phyloP scores from a whole-genome alignment of 2,888 invertebrate species.

The Aplocera efformata region DNA sequence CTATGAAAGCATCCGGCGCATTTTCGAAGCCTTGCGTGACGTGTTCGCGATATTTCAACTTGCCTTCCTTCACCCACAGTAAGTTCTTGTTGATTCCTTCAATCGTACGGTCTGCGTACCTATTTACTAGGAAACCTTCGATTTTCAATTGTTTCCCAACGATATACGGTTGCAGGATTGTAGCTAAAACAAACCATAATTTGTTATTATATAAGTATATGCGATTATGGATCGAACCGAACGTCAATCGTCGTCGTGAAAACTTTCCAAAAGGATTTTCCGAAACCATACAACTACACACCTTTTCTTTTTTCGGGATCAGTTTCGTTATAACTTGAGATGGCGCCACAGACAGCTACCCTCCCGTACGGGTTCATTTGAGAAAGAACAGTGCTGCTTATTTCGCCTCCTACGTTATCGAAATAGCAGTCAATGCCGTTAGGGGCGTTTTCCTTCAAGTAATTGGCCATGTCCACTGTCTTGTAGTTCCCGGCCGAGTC shows the following conservation, averaged over 20 bases:
- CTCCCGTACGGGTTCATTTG: conserved; percentile 83
- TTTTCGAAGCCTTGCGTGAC: conserved; percentile 84
- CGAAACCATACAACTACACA: too few species aligned
- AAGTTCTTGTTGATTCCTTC: conserved; percentile 82
- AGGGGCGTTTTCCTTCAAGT: conserved; percentile 82
- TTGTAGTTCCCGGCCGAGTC: conserved; percentile 88
- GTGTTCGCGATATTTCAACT: conserved; percentile 83
- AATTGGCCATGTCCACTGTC: conserved; percentile 72
- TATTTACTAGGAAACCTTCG: conserved; percentile 81
- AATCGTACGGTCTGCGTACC: conserved; percentile 74
- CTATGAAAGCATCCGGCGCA: conserved; percentile 82
- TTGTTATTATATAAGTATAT: too few species aligned
- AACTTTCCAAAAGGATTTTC: too few species aligned
- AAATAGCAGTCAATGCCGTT: conserved; percentile 88
- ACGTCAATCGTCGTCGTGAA: too few species aligned
- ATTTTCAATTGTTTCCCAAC: conserved; percentile 81
- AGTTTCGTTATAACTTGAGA: conserved; percentile 82
- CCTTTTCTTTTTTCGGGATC: conserved; percentile 68
- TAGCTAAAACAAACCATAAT: too few species aligned
- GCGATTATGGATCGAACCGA: too few species aligned
- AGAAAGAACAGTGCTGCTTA: conserved; percentile 79
- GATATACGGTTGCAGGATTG: conserved; percentile 73
- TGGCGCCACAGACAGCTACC: conserved; percentile 83
- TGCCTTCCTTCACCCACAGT: conserved; percentile 83
- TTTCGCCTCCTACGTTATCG: conserved; percentile 87